These are phyloP conservation scores for Anarrhichthys ocellatus DNA, from an alignment of 2,113 vertebrate species.

Conservation along the genomic window DNA sequence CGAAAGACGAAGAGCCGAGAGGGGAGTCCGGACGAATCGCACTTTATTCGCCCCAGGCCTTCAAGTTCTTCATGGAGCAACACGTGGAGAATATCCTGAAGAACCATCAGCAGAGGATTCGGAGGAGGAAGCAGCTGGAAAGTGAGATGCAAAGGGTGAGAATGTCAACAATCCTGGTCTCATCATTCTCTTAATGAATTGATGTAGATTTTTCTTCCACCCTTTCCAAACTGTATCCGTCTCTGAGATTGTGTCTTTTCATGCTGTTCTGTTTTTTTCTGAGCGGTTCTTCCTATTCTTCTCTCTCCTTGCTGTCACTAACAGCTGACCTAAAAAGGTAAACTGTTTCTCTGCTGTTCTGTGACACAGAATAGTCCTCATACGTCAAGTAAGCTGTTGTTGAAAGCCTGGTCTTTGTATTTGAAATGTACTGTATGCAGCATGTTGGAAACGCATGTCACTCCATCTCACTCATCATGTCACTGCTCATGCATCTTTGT, in stretches of 20 bases:
- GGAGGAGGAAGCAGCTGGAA: constrained; percentile 96
- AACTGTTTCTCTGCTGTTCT: constrained; percentile 89
- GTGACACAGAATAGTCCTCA: constrained; percentile 87
- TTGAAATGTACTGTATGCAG: constrained; percentile 76
- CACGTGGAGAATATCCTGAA: constrained; percentile 98
- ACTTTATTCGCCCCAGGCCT: constrained; percentile 97
- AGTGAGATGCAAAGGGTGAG: constrained; percentile 98
- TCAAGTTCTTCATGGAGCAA: constrained; percentile 99
- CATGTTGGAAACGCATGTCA: constrained; percentile 56
- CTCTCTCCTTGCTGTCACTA: constrained; percentile 89
- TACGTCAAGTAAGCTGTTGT: constrained; percentile 86
- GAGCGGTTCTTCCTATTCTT: constrained; percentile 80
- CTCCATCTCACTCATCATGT: constrained; percentile 20
- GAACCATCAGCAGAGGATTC: constrained; percentile 94
- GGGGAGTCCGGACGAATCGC: constrained; percentile 91
- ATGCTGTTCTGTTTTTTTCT: constrained; percentile 77
- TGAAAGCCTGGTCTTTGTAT: constrained; percentile 64
- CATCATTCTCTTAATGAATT: neutral
- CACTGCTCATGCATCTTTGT: constrained; percentile 13
- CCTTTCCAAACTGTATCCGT: constrained; percentile 27
- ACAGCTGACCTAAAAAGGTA: constrained; percentile 94
- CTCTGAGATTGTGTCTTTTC: constrained; percentile 28
- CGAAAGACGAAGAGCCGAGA: constrained; percentile 91
- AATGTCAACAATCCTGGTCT: neutral
- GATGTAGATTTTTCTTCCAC: neutral